Evolutionary conservation across 2,888 invertebrate species (phyloP).

Genomic region (Trichogramma evanescens): DNA sequence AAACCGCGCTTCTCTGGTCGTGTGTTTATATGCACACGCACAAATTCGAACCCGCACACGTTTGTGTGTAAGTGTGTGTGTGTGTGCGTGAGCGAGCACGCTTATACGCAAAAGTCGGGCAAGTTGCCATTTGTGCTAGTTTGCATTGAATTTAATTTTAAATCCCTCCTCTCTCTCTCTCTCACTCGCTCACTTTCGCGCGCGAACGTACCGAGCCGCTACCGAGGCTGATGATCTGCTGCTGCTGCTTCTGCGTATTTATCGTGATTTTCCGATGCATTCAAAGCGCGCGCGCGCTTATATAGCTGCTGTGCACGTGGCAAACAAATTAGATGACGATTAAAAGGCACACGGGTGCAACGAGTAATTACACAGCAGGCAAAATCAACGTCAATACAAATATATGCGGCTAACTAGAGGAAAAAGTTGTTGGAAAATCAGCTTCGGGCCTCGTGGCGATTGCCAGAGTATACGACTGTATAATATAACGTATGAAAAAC

Average conservation of each 20-base stretch:
- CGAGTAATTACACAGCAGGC: too few species aligned
- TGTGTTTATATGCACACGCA: conserved; percentile 14
- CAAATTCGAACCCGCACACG: too few species aligned
- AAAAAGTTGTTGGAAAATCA: too few species aligned
- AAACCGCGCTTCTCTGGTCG: conserved; percentile 8
- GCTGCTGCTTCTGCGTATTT: neutral
- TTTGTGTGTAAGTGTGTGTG: too few species aligned
- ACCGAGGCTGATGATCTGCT: neutral
- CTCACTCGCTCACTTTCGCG: neutral
- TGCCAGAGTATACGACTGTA: too few species aligned
- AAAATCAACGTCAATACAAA: too few species aligned
- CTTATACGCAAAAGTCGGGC: conserved; percentile 29
- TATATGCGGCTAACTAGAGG: too few species aligned
- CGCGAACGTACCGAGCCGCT: too few species aligned
- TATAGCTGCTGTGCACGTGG: neutral
- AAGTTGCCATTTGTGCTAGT: conserved; percentile 43
- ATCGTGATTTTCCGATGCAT: neutral
- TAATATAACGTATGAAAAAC: too few species aligned
- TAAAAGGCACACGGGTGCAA: too few species aligned
- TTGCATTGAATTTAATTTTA: conserved; percentile 44
- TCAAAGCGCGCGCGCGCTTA: neutral
- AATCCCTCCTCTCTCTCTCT: conserved; percentile 31
- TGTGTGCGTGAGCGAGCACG: neutral
- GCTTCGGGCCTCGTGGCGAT: too few species aligned
- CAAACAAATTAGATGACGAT: neutral